Evolutionary conservation across 2,113 vertebrate genomes (phyloP).

Genomic region (Thunnus thynnus): DNA sequence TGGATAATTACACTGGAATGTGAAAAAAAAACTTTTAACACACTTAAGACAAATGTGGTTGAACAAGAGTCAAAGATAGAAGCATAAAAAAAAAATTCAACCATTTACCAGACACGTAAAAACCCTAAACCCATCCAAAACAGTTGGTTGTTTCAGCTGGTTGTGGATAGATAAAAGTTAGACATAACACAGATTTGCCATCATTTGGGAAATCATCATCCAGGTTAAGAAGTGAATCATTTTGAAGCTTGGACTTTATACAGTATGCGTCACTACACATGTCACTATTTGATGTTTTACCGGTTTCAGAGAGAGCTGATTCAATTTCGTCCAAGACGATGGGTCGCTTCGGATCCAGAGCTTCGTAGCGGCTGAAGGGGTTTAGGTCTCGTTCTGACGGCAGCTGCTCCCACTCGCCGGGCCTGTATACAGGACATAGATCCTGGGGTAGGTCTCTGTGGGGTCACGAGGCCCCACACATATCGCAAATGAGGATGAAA

Average conservation of each 20-base stretch:
- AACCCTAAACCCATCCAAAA: too few relatives aligned
- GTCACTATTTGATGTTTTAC: constrained; percentile 33
- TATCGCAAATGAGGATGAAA: constrained; percentile 49
- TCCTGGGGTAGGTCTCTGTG: constrained; percentile 97
- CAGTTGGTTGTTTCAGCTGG: not conserved
- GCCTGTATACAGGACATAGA: constrained; percentile 99
- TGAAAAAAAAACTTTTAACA: too few relatives aligned
- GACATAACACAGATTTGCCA: not conserved
- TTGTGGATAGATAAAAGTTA: not conserved
- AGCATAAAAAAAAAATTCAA: too few relatives aligned
- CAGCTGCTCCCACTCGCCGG: constrained; percentile 97
- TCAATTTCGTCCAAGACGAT: constrained; percentile 81
- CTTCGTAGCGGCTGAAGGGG: constrained; percentile 97
- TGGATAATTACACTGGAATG: too few relatives aligned
- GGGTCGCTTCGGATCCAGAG: constrained; percentile 87
- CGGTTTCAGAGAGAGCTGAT: constrained; percentile 70
- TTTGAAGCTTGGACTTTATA: too few relatives aligned
- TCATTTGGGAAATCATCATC: not conserved
- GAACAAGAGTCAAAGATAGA: too few relatives aligned
- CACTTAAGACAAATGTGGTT: too few relatives aligned
- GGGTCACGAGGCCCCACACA: constrained; percentile 83
- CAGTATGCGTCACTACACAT: not conserved
- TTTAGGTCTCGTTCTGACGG: constrained; percentile 95
- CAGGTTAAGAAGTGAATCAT: not conserved
- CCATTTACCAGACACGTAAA: too few relatives aligned